Conservation (phyloP, 2,888 invertebrate species). For the Nipponacmea schrenckii region DNA sequence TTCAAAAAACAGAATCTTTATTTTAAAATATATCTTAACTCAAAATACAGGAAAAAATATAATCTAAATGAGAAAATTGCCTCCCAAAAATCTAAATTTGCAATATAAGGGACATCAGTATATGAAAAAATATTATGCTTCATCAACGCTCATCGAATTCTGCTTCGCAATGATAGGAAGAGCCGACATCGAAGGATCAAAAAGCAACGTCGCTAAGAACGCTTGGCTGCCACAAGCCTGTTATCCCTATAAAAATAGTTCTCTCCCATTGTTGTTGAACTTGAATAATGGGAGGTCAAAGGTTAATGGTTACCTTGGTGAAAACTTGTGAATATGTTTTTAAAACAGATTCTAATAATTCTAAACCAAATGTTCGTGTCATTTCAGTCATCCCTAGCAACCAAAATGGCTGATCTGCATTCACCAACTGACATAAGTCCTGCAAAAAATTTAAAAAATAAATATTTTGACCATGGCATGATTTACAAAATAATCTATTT, state of each 20-base stretch:
- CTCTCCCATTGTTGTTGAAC: no score
- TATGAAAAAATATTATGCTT: no score
- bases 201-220: constrained; percentile 77
- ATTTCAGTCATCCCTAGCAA: constrained; percentile 95
- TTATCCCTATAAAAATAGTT: constrained; percentile 71
- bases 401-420: constrained; percentile 96
- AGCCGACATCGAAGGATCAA: constrained; percentile 80
- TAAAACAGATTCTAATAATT: constrained; percentile 91
- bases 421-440: constrained; percentile 96
- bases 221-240: constrained; percentile 72
- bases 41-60: no score
- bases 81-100: no score
- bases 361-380: constrained; percentile 95
- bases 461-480: no score
- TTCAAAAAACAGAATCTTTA: no score
- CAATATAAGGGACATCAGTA: no score
- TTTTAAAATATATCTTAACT: no score
- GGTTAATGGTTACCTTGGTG: constrained; percentile 58
- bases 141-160: constrained; percentile 78
- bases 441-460: constrained; percentile 63
- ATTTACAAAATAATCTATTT: no score
- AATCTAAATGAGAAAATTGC: no score
- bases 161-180: constrained; percentile 81
- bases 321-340: constrained; percentile 72
- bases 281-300: no score